Base-by-base conservation (phyloP, 2,888 invertebrate species). In the Xestia ashworthii region DNA sequence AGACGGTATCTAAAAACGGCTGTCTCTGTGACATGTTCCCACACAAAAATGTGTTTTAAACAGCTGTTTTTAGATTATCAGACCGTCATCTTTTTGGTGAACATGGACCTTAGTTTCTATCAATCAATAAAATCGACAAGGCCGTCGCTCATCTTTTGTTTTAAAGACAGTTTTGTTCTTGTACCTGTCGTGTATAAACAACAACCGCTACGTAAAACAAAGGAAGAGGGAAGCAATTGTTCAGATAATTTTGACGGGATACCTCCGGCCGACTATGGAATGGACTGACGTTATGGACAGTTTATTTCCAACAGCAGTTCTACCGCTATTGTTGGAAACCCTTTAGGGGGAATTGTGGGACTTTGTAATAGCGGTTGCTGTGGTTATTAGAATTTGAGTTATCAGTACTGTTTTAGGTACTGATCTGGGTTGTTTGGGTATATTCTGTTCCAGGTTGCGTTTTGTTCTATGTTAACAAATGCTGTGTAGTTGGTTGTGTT, bases 201-300 rank as follows among this genome's bases (percentile, higher is more conserved):
- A 48, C 58, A 77, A 65, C 55, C 22, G 58, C 25, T 46, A 66
- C 44, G 32, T 32, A 12, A 62, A 81, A 78, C 78, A 82, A 82
- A 78, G 50, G 62, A 70, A 58, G 4, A 44, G 58, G 32, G 41
- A 76, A 66, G 65, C 41, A 53, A 62, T 73, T 70, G 78, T 78
- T 82, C 66, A 62, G 69, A 78, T 74, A 65, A 82, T 78, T 71
- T 71, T 78, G 79, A 79, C 68, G 68, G 71, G 50, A 69, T 74
- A 69, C 46, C 73, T 68, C 71, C 38, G 32, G 25, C 25, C 46
- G 22, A 72, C 79, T 38, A 67, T 83, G 55, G 44, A 48, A 44
- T 50, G 68, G 38, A 71, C 46, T 69, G 67, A 53, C 67, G 75
- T 65, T 67, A 73, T 68, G 73, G 32, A n/a, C 73, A 53, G 71